Conservation (phyloP, 1,140 invertebrate genomes). For the Aleiodes sp. region DNA sequence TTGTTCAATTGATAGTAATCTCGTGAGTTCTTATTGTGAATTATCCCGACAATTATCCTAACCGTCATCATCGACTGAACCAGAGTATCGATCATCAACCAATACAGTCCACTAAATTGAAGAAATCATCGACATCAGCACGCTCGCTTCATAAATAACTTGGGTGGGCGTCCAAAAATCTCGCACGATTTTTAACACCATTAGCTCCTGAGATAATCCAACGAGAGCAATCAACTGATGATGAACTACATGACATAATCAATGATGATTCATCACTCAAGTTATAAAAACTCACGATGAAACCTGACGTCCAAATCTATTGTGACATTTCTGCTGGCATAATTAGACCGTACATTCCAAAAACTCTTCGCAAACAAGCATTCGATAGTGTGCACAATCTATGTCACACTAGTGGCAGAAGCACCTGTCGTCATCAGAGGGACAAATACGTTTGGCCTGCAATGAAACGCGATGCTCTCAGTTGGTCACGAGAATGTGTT, state of each 20-base stretch:
- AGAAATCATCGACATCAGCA: too few species aligned
- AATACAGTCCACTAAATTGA: too few species aligned
- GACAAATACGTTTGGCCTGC: conserved; percentile 45
- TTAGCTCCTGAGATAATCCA: conserved; percentile 32
- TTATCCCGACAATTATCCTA: too few species aligned
- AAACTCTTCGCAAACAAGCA: conserved; percentile 23
- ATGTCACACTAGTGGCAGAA: conserved; percentile 39
- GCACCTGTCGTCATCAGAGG: conserved; percentile 36
- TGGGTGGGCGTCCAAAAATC: too few species aligned
- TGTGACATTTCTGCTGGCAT: conserved; percentile 31
- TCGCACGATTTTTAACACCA: too few species aligned
- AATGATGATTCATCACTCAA: conserved; percentile 22
- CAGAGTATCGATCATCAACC: too few species aligned
- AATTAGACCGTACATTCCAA: conserved; percentile 43
- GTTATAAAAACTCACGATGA: conserved; percentile 21
- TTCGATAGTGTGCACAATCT: conserved; percentile 37
- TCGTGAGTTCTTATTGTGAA: too few species aligned
- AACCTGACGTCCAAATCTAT: conserved; percentile 20
- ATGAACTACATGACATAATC: conserved; percentile 32
- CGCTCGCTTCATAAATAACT: too few species aligned
- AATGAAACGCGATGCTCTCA: conserved; percentile 36
- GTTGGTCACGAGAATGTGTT: conserved; percentile 40
- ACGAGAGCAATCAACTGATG: conserved; percentile 38
- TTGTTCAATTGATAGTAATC: too few species aligned
- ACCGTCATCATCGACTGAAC: too few species aligned